Conservation (phyloP, 1,140 invertebrate genomes). For the Heliothis virescens region DNA sequence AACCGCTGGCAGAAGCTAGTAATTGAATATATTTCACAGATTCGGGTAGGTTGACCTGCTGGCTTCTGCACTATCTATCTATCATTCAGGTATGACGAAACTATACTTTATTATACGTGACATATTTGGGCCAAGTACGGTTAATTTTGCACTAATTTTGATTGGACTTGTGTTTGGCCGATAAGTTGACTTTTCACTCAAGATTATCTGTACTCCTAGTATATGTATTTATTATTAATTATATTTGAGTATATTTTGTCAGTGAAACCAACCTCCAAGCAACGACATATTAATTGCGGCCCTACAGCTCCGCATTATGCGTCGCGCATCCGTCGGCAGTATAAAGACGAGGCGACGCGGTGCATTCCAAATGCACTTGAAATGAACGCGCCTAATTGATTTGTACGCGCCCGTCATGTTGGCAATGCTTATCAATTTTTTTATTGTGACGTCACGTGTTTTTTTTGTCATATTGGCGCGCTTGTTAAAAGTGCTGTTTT, state of each 20-base stretch:
- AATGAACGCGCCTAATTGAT: conserved; percentile 50
- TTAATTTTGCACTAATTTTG: too few species aligned
- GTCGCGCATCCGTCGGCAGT: conserved; percentile 39
- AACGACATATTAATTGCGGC: conserved; percentile 45
- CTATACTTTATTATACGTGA: too few species aligned
- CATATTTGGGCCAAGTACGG: too few species aligned
- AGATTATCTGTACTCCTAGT: neutral
- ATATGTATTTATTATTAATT: too few species aligned
- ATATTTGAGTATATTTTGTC: too few species aligned
- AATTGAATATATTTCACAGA: too few species aligned
- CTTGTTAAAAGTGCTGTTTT: neutral
- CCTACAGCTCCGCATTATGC: conserved; percentile 41
- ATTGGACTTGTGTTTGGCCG: too few species aligned
- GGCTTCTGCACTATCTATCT: too few species aligned
- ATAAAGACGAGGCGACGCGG: conserved; percentile 28
- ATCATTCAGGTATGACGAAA: too few species aligned
- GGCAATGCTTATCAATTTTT: conserved; percentile 18
- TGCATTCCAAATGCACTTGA: conserved; percentile 49
- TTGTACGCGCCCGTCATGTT: conserved; percentile 35
- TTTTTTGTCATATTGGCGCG: neutral
- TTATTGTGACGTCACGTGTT: conserved; percentile 7
- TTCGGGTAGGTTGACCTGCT: too few species aligned
- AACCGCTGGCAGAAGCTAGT: too few species aligned
- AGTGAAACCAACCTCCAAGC: conserved; percentile 17
- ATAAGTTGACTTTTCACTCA: too few species aligned